Percentiles rank a stretch among this genome's conserved stretches.
These are phyloP conservation scores for Cynodonichthys magdalenae DNA, from an alignment of 2,797 vertebrate species.

Conservation along the genomic window DNA sequence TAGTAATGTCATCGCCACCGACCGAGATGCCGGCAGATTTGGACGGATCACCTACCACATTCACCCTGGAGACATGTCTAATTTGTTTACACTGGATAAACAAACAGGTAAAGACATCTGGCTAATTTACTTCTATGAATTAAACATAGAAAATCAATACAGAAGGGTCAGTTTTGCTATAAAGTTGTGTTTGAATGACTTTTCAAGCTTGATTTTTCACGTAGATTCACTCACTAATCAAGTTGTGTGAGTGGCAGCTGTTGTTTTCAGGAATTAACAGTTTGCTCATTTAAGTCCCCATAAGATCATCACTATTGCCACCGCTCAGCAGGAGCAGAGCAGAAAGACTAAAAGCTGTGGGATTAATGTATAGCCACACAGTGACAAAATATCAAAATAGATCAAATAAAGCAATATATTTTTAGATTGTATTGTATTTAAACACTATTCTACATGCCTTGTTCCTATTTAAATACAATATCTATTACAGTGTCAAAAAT, in stretches of 20 bases:
- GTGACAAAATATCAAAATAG: neutral
- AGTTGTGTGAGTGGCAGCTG: constrained; percentile 21
- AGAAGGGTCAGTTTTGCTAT: neutral
- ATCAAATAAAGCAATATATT: neutral
- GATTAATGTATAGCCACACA: neutral
- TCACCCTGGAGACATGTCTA: constrained; percentile 82
- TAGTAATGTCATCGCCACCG: constrained; percentile 85
- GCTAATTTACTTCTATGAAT: too few relatives aligned
- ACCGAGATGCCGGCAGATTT: constrained; percentile 85
- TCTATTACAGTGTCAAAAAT: too few relatives aligned
- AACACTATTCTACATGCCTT: neutral
- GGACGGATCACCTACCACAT: constrained; percentile 87
- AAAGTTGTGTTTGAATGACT: neutral
- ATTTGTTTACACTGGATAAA: constrained; percentile 85
- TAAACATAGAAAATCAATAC: too few relatives aligned
- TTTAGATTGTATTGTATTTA: neutral
- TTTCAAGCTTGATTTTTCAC: constrained; percentile 13
- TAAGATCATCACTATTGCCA: constrained; percentile 69
- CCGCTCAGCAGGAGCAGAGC: constrained; percentile 49
- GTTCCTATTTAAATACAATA: neutral
- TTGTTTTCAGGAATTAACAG: constrained; percentile 48
- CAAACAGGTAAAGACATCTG: constrained; percentile 82
- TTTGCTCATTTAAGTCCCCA: constrained; percentile 53
- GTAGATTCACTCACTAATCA: constrained; percentile 10
- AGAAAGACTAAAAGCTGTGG: constrained; percentile 49